phyloP scores from a whole-genome alignment of 1,140 invertebrate species.

The Ips typographus region DNA sequence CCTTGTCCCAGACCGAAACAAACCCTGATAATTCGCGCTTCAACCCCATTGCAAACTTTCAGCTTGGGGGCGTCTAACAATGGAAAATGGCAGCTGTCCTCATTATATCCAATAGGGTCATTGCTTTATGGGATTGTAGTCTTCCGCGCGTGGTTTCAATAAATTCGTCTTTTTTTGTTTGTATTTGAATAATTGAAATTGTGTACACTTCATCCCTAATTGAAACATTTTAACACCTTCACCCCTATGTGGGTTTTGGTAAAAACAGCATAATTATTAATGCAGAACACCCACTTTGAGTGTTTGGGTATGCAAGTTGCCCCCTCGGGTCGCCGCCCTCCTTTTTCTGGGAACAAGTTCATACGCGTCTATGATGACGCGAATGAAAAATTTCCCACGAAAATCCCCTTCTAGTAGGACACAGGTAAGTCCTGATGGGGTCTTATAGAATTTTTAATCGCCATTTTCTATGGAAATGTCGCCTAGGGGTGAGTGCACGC shows the following conservation, averaged over 20 bases:
- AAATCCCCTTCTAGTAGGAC: neutral
- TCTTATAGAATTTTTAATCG: slow-evolving; percentile 10
- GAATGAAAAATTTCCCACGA: slow-evolving; percentile 10
- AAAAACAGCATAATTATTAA: too few relatives aligned
- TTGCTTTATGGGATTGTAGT: slow-evolving; percentile 15
- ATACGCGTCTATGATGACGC: neutral
- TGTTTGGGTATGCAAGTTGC: too few relatives aligned
- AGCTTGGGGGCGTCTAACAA: slow-evolving; percentile 25
- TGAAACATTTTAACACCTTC: too few relatives aligned
- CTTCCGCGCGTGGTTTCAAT: slow-evolving; percentile 11
- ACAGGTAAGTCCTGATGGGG: slow-evolving; percentile 3
- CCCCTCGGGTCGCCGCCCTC: neutral
- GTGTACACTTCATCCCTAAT: too few relatives aligned
- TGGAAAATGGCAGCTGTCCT: slow-evolving; percentile 15
- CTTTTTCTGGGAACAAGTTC: neutral
- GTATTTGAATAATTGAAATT: too few relatives aligned
- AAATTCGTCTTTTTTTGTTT: neutral
- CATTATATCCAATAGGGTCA: neutral
- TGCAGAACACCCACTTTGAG: too few relatives aligned
- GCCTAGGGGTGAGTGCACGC: slow-evolving; percentile 1
- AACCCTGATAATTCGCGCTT: slow-evolving; percentile 23
- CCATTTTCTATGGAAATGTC: slow-evolving; percentile 9
- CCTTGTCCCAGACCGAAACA: slow-evolving; percentile 20
- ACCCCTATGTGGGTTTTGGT: too few relatives aligned
- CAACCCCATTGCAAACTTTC: slow-evolving; percentile 4